Base-by-base conservation (phyloP, 2,888 invertebrate genomes). In the Pachliopta kotzebuea region DNA sequence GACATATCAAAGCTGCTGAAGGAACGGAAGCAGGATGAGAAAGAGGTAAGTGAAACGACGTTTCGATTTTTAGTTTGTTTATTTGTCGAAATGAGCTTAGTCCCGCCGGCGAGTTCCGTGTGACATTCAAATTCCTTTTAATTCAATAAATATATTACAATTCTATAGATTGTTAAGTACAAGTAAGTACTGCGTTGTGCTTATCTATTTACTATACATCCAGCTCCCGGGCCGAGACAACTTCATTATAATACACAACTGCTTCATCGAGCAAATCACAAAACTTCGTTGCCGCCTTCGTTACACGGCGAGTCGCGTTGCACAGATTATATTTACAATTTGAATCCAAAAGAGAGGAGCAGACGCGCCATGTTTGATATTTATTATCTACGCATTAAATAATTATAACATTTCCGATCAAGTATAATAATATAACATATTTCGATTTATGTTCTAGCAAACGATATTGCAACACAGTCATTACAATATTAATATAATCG, bases 141-240 rank as follows among this genome's bases (percentile, higher is more conserved):
- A 73, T 73, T 76, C 77, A 83, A 83, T 86, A 86, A 86, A 88
- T 88, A 89, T 88, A 84, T 85, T 86, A 90, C 88, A 87, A 78
- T 76, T 81, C 79, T 85, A 85, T 84, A 74, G 67, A 71, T 72
- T 14, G 69, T 69, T 73, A 72, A 73, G 72, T 75, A 74, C 72
- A 68, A 37, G 59, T 63, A 58, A 63, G 63, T 63, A 62, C 65
- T 62, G 56, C 60, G 64, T 52, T 23, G 67, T 56, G 58, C 57
- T 63, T 54, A 63, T 45, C 60, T 17, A 61, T 56, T 64, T 45
- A 55, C 62, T 64, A 61, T 53, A 61, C 61, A 67, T 53, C 45
- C 37, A 56, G 18, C 23, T 18, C 49, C 54, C 18, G 55, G 53
- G 53, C 37, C 56, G 54, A 59, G 49, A 56, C 20, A 26, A 23